phyloP scores from a whole-genome alignment of 2,888 invertebrate genomes.

The Ormyrus nitidulus region DNA sequence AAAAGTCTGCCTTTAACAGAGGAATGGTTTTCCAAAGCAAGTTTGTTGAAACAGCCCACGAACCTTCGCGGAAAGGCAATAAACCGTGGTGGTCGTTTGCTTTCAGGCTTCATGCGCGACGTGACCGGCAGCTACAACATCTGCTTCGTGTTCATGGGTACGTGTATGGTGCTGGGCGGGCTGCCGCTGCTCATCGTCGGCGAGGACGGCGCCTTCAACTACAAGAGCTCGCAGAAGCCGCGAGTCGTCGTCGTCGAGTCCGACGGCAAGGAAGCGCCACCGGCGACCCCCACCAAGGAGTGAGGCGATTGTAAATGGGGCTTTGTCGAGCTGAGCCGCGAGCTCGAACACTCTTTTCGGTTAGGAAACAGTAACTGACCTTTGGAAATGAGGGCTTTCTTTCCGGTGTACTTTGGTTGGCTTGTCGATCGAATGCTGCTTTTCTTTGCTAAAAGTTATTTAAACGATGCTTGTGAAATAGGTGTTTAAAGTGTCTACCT shows the following conservation, averaged over 20 bases:
- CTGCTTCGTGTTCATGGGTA: slow-evolving; percentile 87
- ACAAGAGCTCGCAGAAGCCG: background rate
- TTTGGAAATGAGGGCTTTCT: too few relatives aligned
- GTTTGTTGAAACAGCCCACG: too few relatives aligned
- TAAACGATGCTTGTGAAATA: too few relatives aligned
- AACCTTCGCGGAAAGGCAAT: too few relatives aligned
- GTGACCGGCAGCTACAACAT: slow-evolving; percentile 84
- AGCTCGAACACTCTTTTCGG: too few relatives aligned
- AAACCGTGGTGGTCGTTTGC: background rate
- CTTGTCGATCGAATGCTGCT: too few relatives aligned
- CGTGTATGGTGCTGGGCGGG: slow-evolving; percentile 84
- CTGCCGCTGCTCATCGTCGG: slow-evolving; percentile 79
- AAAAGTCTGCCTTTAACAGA: too few relatives aligned
- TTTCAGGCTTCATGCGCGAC: slow-evolving; percentile 80
- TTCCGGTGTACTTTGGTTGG: too few relatives aligned
- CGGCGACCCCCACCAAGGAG: slow-evolving; percentile 6
- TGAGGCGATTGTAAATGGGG: background rate
- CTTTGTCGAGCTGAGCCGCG: background rate
- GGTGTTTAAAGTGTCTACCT: too few relatives aligned
- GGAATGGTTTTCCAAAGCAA: too few relatives aligned
- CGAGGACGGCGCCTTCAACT: background rate
- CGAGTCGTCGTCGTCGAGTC: background rate
- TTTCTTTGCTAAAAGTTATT: too few relatives aligned
- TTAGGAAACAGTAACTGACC: too few relatives aligned
- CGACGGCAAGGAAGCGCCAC: background rate